A percentile compares a stretch with the other conserved stretches of the same genome.
Evolutionary conservation across 2,113 vertebrate species (phyloP).

Genomic region (Aspidoscelis tigris): DNA sequence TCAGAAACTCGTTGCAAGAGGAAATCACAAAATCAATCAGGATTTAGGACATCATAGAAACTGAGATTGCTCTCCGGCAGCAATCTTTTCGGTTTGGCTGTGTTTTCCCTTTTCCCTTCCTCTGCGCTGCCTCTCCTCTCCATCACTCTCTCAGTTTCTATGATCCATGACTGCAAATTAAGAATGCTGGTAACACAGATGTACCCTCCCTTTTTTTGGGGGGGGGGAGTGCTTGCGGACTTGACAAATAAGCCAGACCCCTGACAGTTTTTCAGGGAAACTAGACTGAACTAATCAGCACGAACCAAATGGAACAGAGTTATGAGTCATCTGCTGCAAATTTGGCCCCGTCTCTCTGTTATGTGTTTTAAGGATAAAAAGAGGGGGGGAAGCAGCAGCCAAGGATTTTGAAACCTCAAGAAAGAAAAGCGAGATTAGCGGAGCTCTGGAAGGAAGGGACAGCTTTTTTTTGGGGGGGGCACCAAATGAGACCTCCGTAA

Average conservation of each 20-base stretch:
- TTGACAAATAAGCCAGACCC: constrained; percentile 44
- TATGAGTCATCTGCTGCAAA: constrained; percentile 58
- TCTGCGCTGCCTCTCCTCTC: not conserved
- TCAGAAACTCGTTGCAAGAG: constrained; percentile 30
- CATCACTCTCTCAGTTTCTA: constrained; percentile 28
- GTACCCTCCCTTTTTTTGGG: constrained; percentile 24
- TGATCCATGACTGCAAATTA: constrained; percentile 49
- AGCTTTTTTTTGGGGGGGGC: constrained; percentile 66
- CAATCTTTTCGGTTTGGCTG: not conserved
- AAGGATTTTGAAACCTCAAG: constrained; percentile 59
- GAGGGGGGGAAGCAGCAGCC: constrained; percentile 51
- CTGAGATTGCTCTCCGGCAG: not conserved
- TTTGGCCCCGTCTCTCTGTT: constrained; percentile 50
- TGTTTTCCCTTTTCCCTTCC: not conserved
- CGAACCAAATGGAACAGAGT: constrained; percentile 35
- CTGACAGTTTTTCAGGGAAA: constrained; percentile 46
- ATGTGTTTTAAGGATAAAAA: not conserved
- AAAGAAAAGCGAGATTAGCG: constrained; percentile 73
- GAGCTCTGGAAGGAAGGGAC: constrained; percentile 65
- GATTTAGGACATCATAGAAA: constrained; percentile 41
- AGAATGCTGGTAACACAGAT: constrained; percentile 47
- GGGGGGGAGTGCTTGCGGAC: constrained; percentile 16
- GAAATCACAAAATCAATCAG: constrained; percentile 25
- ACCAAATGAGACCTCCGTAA: constrained; percentile 79
- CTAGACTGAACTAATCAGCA: constrained; percentile 62